Evolutionary conservation across 2,113 vertebrate species (phyloP), one percentile per base, ranked within the genome.

Genomic region (Abramis brama): DNA sequence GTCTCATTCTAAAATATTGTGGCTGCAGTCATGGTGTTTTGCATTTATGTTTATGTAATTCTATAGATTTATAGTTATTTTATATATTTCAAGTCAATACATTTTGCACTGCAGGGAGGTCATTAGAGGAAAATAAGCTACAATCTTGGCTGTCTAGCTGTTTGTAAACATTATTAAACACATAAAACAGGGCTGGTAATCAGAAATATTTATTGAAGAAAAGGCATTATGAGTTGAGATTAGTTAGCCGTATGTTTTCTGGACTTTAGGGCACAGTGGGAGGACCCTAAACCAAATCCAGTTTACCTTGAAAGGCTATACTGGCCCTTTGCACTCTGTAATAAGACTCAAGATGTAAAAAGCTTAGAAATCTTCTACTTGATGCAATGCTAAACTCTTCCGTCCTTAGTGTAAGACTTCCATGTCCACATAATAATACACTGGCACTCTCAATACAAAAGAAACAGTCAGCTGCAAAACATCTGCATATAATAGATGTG

Each of bases 391-490:
- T 73, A 73, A 75, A 47, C 13, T 73, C 33, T 19, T 78, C 30
- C n/a, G 23, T 30, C 5, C 59, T 43, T n/a, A 30, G 6, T 23
- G 21, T 47, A 39, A 19, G 10, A 62, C 43, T 43, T 36, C 62
- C 27, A 76, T 43, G 71, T 45, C 21, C 55, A 79, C 23, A 17
- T 43, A 39, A 55, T 78, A 57, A 79, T 43, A 33, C 36, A 2
- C 7, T n/a, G 36, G 62, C 77, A 43, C 30, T 79, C 77, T 60
- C 57, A 45, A 47, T 64, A 64, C 15, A 47, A 47, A 9, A 45
- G n/a, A 30, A 64, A 27, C n/a, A 47, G 39, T n/a, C n/a, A 47
- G 25, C 79, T 66, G 39, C 39, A 10, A 80, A 79, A 80, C 33
- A 27, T 66, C 59, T 47, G n/a, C 36, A 80, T 9, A 39, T 43